Percentiles rank a stretch among this genome's conserved stretches.
phyloP scores from a whole-genome alignment of 2,888 invertebrate species.

The Troides oblongomaculatus region DNA sequence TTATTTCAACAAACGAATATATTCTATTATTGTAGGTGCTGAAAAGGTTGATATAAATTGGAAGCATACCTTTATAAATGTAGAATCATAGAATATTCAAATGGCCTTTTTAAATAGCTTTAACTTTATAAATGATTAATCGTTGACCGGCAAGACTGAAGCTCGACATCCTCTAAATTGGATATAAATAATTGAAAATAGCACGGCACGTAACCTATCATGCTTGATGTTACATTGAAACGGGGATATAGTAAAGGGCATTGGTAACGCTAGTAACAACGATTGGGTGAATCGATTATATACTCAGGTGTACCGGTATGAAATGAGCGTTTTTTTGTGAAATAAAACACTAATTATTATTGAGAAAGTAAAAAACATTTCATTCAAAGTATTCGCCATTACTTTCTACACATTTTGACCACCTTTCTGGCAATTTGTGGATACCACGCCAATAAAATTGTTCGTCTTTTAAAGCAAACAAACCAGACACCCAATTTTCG shows the following conservation, averaged over 20 bases:
- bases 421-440: too few species aligned
- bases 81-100: neutral
- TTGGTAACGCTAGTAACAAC: neutral
- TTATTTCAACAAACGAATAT: too few species aligned
- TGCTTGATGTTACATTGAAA: neutral
- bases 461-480: too few species aligned
- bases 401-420: too few species aligned
- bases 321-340: too few species aligned
- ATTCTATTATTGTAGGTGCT: neutral
- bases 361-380: too few species aligned
- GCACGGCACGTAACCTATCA: neutral
- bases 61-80: neutral
- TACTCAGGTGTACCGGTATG: too few species aligned
- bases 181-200: constrained; percentile 5
- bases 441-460: too few species aligned
- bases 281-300: too few species aligned
- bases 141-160: neutral
- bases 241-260: neutral
- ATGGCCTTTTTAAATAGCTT: neutral
- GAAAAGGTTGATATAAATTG: neutral
- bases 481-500: too few species aligned
- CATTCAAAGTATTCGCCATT: too few species aligned
- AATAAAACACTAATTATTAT: too few species aligned
- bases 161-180: neutral
- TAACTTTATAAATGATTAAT: neutral